phyloP scores from a whole-genome alignment of 2,888 invertebrate genomes.

The Drosophila mimica region DNA sequence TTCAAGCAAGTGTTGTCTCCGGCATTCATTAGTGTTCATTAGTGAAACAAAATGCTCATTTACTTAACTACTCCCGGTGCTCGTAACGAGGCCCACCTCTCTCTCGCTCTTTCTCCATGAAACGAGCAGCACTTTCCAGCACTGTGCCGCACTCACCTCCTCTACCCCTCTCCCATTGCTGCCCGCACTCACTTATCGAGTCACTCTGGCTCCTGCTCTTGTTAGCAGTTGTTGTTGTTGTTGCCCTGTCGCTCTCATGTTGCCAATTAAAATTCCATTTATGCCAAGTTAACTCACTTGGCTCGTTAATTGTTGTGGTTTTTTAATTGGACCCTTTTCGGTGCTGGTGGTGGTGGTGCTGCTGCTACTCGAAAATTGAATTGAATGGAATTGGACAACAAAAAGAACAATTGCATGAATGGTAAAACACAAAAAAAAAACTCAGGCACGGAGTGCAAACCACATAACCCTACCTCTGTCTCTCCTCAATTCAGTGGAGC shows the following conservation, averaged over 20 bases:
- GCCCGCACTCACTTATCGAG: constrained; percentile 70
- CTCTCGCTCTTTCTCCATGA: constrained; percentile 7
- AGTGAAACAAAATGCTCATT: constrained; percentile 84
- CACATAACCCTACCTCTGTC: constrained; percentile 13
- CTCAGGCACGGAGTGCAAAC: constrained; percentile 14
- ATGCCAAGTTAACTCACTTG: constrained; percentile 83
- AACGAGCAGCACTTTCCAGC: constrained; percentile 10
- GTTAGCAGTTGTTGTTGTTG: constrained; percentile 40
- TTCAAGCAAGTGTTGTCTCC: constrained; percentile 78
- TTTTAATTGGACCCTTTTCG: constrained; percentile 83
- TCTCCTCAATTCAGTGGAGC: neutral
- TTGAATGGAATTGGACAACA: constrained; percentile 76
- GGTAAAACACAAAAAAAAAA: constrained; percentile 17
- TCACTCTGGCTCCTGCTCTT: constrained; percentile 59
- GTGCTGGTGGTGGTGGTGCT: constrained; percentile 20
- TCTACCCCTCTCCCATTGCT: constrained; percentile 3
- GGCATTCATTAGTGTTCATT: constrained; percentile 84
- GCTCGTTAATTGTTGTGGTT: constrained; percentile 83
- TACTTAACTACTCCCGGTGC: constrained; percentile 77
- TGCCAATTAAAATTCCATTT: constrained; percentile 84
- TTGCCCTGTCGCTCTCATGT: constrained; percentile 63
- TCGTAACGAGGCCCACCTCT: constrained; percentile 60
- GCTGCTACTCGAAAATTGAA: constrained; percentile 63
- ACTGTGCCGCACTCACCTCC: constrained; percentile 7
- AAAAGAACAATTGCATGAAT: constrained; percentile 56